Conservation (phyloP, 2,888 invertebrate genomes). For the Eurois occulta region DNA sequence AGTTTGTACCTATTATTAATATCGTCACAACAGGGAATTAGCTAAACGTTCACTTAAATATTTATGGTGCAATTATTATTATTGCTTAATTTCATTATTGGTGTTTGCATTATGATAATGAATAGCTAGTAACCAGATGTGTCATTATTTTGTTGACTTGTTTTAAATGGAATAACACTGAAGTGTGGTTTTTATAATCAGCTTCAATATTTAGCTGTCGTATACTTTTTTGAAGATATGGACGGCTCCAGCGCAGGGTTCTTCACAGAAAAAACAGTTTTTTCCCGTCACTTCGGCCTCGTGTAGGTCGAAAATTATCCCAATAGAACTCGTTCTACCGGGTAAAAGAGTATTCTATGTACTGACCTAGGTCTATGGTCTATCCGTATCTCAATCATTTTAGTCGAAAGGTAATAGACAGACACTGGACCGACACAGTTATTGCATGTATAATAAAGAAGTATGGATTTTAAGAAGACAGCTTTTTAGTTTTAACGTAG, state of each 20-base stretch:
- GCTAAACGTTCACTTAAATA: constrained; percentile 18
- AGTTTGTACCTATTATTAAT: constrained; percentile 1
- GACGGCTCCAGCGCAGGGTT: background rate
- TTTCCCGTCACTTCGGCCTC: background rate
- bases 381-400: background rate
- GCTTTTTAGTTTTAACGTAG: background rate
- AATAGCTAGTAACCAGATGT: background rate
- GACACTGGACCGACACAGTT: background rate
- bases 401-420: background rate
- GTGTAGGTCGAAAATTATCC: background rate
- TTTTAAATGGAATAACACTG: background rate
- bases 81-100: constrained; percentile 21
- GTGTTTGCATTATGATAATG: constrained; percentile 20
- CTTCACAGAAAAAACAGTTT: background rate
- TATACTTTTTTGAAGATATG: background rate
- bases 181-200: background rate
- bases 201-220: too few species aligned
- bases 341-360: background rate
- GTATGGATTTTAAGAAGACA: background rate
- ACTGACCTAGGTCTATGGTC: background rate
- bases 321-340: background rate
- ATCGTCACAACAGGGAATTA: constrained; percentile 1
- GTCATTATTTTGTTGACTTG: background rate
- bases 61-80: constrained; percentile 15
- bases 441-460: background rate